These are phyloP conservation scores for Epinotia demarniana DNA, from an alignment of 2,888 invertebrate genomes.

Conservation along the genomic window DNA sequence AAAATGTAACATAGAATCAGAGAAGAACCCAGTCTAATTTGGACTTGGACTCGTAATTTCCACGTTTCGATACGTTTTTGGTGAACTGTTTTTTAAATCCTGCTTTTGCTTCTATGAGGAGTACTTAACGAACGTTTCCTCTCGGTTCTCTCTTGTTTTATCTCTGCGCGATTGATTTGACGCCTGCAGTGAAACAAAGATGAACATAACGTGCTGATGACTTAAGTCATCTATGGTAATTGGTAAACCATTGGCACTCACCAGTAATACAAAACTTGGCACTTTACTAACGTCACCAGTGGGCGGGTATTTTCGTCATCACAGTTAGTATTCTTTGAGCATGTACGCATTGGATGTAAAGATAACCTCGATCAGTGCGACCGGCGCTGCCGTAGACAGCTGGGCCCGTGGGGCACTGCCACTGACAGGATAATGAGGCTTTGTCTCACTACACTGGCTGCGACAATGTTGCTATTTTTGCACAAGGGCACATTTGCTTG, in stretches of 20 bases:
- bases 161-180: neutral
- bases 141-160: neutral
- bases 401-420: conserved; percentile 25
- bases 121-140: neutral
- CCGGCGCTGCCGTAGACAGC: conserved; percentile 8
- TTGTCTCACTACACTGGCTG: conserved; percentile 25
- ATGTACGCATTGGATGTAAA: conserved; percentile 11
- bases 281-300: neutral
- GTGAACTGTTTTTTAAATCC: neutral
- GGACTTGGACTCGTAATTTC: neutral
- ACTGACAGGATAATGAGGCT: conserved; percentile 42
- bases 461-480: conserved; percentile 33
- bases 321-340: neutral
- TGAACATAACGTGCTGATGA: neutral
- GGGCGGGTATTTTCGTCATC: neutral
- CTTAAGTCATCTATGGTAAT: neutral
- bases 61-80: neutral
- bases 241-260: neutral
- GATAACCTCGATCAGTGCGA: conserved; percentile 24
- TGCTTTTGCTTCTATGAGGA: neutral
- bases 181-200: neutral
- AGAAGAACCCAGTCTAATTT: neutral
- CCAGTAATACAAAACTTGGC: neutral
- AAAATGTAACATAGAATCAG: neutral
- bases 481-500: neutral